These are phyloP conservation scores for Dryadula phaetusa DNA, from an alignment of 2,888 invertebrate species.

Conservation along the genomic window DNA sequence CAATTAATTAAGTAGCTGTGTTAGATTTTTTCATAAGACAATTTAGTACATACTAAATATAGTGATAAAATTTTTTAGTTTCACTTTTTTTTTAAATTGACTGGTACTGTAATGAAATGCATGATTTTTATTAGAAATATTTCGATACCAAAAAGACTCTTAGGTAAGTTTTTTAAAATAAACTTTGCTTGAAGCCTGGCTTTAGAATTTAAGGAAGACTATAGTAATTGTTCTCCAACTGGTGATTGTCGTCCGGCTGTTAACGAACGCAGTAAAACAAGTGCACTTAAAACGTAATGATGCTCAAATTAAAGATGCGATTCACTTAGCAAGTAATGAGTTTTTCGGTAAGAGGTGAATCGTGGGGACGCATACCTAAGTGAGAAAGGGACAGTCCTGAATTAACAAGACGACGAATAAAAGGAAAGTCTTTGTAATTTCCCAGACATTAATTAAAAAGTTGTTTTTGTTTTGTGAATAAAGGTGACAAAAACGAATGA, in stretches of 20 bases:
- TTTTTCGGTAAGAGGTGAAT: slow-evolving; percentile 45
- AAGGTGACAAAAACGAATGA: slow-evolving; percentile 1
- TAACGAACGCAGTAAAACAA: slow-evolving; percentile 56
- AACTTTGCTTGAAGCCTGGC: not conserved
- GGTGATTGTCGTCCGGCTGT: slow-evolving; percentile 47
- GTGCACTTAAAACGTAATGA: slow-evolving; percentile 59
- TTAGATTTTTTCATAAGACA: too few species aligned
- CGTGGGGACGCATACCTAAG: slow-evolving; percentile 45
- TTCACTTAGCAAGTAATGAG: slow-evolving; percentile 46
- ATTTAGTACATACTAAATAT: too few species aligned
- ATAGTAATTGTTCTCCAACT: slow-evolving; percentile 37
- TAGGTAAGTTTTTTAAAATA: not conserved
- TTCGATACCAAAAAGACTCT: not conserved
- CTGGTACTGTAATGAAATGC: too few species aligned
- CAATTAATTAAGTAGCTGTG: too few species aligned
- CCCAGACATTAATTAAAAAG: slow-evolving; percentile 30
- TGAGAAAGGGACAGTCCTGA: slow-evolving; percentile 23
- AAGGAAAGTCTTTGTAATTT: slow-evolving; percentile 32
- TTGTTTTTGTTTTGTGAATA: slow-evolving; percentile 11
- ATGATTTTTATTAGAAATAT: not conserved
- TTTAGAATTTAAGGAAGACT: slow-evolving; percentile 24
- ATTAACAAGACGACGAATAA: slow-evolving; percentile 32
- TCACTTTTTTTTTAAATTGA: too few species aligned
- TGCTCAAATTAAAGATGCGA: slow-evolving; percentile 55
- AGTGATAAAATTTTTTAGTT: too few species aligned